Conservation (phyloP, 2,888 invertebrate genomes). For the Microdon myrmicae region DNA sequence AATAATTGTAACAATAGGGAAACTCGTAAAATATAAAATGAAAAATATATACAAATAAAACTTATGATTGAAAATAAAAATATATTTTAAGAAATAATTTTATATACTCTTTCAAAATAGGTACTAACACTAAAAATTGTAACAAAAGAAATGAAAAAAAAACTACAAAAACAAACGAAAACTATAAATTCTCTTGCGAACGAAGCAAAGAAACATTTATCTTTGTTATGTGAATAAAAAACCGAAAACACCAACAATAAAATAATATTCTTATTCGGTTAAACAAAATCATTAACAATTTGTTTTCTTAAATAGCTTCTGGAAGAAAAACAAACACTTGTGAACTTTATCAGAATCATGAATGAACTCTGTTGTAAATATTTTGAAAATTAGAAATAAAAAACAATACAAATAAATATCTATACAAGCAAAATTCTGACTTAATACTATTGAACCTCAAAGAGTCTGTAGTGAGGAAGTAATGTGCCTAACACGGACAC, state of each 20-base stretch:
- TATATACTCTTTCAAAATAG: conserved; percentile 36
- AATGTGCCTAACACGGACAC: too few relatives aligned
- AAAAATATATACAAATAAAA: conserved; percentile 32
- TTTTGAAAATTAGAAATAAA: conserved; percentile 47
- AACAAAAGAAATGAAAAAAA: conserved; percentile 2
- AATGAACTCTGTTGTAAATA: conserved; percentile 50
- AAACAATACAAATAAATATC: conserved; percentile 45
- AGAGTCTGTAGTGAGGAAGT: too few relatives aligned
- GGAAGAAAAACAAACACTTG: conserved; percentile 5
- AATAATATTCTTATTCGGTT: conserved; percentile 3
- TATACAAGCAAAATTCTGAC: conserved; percentile 34
- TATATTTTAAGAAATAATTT: conserved; percentile 42
- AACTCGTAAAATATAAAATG: conserved; percentile 11
- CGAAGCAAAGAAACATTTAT: conserved; percentile 11
- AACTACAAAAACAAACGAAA: conserved; percentile 3
- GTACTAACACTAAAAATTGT: too few relatives aligned
- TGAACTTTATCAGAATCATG: too few relatives aligned
- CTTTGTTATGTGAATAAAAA: conserved; percentile 32
- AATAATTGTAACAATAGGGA: conserved; percentile 23
- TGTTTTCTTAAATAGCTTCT: conserved; percentile 1
- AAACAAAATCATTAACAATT: conserved; percentile 5
- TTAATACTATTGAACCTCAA: too few relatives aligned
- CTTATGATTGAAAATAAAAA: conserved; percentile 34
- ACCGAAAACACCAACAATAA: conserved; percentile 7
- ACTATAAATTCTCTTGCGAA: conserved; percentile 2